These are phyloP conservation scores for Emydocephalus ijimae DNA, from an alignment of 2,113 vertebrate genomes.

Conservation along the genomic window DNA sequence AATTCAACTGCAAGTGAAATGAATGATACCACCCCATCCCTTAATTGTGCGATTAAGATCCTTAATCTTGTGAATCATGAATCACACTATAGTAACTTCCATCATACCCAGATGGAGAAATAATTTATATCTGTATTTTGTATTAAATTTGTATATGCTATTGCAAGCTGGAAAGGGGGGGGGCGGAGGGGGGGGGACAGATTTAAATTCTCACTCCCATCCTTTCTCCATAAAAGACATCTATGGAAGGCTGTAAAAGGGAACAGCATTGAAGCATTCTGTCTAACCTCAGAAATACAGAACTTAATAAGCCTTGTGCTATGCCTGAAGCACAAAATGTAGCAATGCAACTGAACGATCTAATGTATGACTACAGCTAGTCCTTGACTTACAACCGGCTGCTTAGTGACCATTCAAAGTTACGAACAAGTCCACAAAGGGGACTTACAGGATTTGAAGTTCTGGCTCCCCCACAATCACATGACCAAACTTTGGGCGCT, in stretches of 20 bases:
- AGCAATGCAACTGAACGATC: not conserved
- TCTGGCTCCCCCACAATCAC: not conserved
- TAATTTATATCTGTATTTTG: slow-evolving; percentile 28
- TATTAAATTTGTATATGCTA: not conserved
- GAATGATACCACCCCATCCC: not conserved
- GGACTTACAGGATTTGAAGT: not conserved
- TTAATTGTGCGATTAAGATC: not conserved
- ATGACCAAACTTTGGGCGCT: not conserved
- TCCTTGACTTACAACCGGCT: not conserved
- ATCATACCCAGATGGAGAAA: not conserved
- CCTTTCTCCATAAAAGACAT: not conserved
- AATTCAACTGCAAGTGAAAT: not conserved
- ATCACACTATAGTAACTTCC: not conserved
- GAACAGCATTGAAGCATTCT: not conserved
- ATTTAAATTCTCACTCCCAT: not conserved
- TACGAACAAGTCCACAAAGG: not conserved
- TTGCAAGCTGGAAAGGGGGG: not conserved
- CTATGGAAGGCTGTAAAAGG: not conserved
- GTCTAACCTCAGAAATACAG: not conserved
- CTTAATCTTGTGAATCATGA: not conserved
- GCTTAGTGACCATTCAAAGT: not conserved
- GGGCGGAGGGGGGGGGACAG: too few species aligned
- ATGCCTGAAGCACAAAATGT: not conserved
- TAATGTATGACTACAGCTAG: not conserved
- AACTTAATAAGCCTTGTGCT: not conserved